Evolutionary conservation across 1,140 invertebrate genomes (phyloP).

Genomic region (Caenorhabditis briggsae): DNA sequence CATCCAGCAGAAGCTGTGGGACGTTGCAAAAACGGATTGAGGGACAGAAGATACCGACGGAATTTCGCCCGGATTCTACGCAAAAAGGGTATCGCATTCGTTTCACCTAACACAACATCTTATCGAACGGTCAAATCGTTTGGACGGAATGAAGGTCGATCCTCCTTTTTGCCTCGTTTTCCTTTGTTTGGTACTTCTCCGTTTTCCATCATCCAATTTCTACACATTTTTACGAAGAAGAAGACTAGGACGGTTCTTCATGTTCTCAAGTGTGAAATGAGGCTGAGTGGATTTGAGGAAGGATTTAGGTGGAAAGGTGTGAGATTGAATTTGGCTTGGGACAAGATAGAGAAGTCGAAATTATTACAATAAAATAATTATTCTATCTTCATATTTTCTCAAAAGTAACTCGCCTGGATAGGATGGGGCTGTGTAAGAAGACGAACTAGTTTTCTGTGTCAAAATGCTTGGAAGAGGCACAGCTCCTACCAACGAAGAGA

Average conservation of each 20-base stretch:
- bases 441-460: not conserved
- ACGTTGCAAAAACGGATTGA: slow-evolving; percentile 16
- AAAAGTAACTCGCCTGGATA: not conserved
- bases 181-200: slow-evolving; percentile 42
- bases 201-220: not conserved
- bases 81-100: slow-evolving; percentile 3
- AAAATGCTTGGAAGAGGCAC: slow-evolving; percentile 32
- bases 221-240: not conserved
- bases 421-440: not conserved
- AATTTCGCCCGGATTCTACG: slow-evolving; percentile 4
- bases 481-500: slow-evolving; percentile 8
- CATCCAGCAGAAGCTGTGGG: not conserved
- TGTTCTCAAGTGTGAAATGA: slow-evolving; percentile 26
- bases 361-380: not conserved
- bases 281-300: slow-evolving; percentile 25
- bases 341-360: not conserved
- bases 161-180: slow-evolving; percentile 40
- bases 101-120: slow-evolving; percentile 15
- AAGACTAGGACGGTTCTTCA: slow-evolving; percentile 1
- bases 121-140: slow-evolving; percentile 55
- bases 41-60: not conserved
- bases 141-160: slow-evolving; percentile 39
- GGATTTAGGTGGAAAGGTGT: not conserved
- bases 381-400: too few relatives aligned
- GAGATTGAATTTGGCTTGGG: not conserved